Percentiles rank a stretch among this genome's conserved stretches.
These are phyloP conservation scores for Eublepharis macularius DNA, from an alignment of 2,113 vertebrate genomes.

Conservation along the genomic window DNA sequence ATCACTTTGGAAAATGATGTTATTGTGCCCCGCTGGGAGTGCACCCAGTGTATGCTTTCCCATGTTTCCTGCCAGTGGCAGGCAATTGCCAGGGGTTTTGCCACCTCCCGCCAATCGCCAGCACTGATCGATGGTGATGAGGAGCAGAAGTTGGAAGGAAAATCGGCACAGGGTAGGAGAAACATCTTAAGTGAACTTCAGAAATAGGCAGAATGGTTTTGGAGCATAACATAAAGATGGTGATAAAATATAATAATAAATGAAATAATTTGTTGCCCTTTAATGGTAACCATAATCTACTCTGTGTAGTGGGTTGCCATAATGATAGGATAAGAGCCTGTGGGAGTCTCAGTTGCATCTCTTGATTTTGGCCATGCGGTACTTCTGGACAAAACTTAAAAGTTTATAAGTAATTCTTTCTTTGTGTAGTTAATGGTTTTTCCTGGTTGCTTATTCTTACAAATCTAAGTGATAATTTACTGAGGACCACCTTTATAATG, in stretches of 20 bases:
- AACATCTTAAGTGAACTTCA: not conserved
- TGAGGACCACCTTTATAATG: not conserved
- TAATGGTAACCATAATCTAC: not conserved
- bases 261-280: not conserved
- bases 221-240: not conserved
- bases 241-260: not conserved
- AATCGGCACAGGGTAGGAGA: not conserved
- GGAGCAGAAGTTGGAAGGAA: not conserved
- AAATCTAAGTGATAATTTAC: constrained; percentile 28
- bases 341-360: not conserved
- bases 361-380: not conserved
- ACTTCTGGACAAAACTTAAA: not conserved
- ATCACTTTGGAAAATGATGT: no score
- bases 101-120: no score
- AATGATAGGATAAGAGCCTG: not conserved
- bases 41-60: no score
- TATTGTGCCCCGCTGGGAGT: no score
- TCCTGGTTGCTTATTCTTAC: not conserved
- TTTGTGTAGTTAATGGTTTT: not conserved
- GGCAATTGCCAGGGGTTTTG: no score
- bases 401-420: not conserved
- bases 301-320: no score
- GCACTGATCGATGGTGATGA: accelerated
- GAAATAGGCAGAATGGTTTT: accelerated
- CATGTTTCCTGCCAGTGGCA: no score